Base-by-base conservation (phyloP, 2,888 invertebrate species). In the Noctua fimbriata region DNA sequence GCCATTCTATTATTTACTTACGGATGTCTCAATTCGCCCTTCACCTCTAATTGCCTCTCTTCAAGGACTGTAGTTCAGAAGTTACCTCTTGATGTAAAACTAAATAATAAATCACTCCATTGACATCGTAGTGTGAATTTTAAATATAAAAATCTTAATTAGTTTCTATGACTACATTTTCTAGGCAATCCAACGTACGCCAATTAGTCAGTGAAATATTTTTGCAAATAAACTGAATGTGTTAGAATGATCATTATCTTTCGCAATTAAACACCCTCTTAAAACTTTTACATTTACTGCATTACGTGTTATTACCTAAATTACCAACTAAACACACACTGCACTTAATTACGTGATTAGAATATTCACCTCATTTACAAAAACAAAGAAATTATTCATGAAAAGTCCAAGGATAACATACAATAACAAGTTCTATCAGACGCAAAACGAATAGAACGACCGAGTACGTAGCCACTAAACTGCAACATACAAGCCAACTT, bases 181-280 rank as follows among this genome's bases (percentile, higher is more conserved):
- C 10, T 1, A 58, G 73, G 28, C 16, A 66, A 86, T 63, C 18
- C 21, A 47, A 63, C 18, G 24, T 41, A 58, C 67, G 16, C 66
- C 16, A 77, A 73, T 83, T 73, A 73, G 21, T 49, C 55, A n/a
- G 24, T 7, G 41, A 74, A 71, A 58, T 79, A 79, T 79, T 70
- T 75, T 71, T 44, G 55, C 24, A 55, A 76, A 73, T 66, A 44
- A 67, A 47, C 28, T 55, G 66, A 70, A 82, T 70, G 49, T 81
- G 55, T 84, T 63, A 72, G 2, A 84, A 65, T 28, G 63, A 86
- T 72, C 32, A 24, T 41, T 72, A 86, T 83, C 71, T 82, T 86
- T 81, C 60, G 28, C 60, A 75, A 86, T 86, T 86, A 84, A 79
- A 82, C 70, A 81, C 60, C 44, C 44, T 81, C 44, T 60, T 70